These are phyloP conservation scores for Acronicta alni DNA, from an alignment of 2,888 invertebrate genomes.

Conservation along the genomic window DNA sequence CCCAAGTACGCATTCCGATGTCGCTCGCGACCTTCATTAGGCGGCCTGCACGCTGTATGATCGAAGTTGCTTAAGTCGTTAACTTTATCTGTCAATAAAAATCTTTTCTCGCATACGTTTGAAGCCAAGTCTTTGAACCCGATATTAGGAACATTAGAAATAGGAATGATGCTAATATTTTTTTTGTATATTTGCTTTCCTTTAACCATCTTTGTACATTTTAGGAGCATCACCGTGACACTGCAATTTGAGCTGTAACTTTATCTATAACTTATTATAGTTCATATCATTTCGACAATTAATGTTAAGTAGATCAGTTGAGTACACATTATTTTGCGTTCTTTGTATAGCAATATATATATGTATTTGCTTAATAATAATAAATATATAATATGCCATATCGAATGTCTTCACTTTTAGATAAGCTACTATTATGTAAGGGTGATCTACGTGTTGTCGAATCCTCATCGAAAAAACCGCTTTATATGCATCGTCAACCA, in stretches of 20 bases:
- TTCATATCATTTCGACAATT: background rate
- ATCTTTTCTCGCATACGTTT: slow-evolving; percentile 6
- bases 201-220: background rate
- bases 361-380: background rate
- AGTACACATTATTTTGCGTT: background rate
- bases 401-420: no score
- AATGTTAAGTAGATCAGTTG: background rate
- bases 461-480: no score
- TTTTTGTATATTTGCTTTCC: background rate
- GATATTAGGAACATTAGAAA: background rate
- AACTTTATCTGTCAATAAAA: slow-evolving; percentile 10
- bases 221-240: background rate
- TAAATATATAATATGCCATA: no score
- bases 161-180: slow-evolving; percentile 2
- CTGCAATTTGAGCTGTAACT: background rate
- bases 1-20: slow-evolving; percentile 73
- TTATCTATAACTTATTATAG: background rate
- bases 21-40: slow-evolving; percentile 69
- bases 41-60: slow-evolving; percentile 62
- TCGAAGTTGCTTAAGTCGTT: background rate
- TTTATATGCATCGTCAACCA: no score
- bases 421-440: no score
- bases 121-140: slow-evolving; percentile 23
- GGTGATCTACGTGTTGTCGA: no score
- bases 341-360: background rate